Percentiles rank a stretch among this genome's conserved stretches.
Evolutionary conservation across 1,140 invertebrate genomes (phyloP).

Genomic region (Maniola jurtina): DNA sequence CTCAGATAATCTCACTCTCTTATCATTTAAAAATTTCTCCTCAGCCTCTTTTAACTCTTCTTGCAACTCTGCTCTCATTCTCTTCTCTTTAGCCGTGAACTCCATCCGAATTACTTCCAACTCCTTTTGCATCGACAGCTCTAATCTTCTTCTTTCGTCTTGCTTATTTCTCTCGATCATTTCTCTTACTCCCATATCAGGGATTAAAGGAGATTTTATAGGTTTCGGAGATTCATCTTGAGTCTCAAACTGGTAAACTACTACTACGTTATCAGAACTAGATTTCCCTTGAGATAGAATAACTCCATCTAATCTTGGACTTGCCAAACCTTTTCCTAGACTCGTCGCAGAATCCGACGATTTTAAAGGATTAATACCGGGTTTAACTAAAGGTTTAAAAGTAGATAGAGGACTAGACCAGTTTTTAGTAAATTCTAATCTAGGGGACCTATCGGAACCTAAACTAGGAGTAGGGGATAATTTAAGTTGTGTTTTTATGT

Average conservation of each 20-base stretch:
- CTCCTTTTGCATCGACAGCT: slow-evolving; percentile 64
- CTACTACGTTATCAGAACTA: slow-evolving; percentile 66
- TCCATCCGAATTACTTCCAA: slow-evolving; percentile 68
- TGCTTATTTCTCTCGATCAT: slow-evolving; percentile 36
- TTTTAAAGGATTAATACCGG: slow-evolving; percentile 47
- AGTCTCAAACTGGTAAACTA: slow-evolving; percentile 71
- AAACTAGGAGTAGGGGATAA: slow-evolving; percentile 55
- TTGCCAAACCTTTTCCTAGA: slow-evolving; percentile 54
- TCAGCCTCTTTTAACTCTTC: slow-evolving; percentile 77
- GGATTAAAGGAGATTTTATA: slow-evolving; percentile 39
- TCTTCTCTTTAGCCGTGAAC: slow-evolving; percentile 68
- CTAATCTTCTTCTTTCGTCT: slow-evolving; percentile 64
- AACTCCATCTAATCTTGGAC: slow-evolving; percentile 67
- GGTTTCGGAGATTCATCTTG: slow-evolving; percentile 53
- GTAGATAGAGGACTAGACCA: slow-evolving; percentile 61
- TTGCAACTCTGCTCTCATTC: slow-evolving; percentile 74
- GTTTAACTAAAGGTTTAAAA: slow-evolving; percentile 62
- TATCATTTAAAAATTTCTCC: slow-evolving; percentile 78
- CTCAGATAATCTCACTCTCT: slow-evolving; percentile 68
- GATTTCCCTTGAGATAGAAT: slow-evolving; percentile 71
- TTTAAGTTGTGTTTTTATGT: slow-evolving; percentile 49
- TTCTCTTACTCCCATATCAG: slow-evolving; percentile 26
- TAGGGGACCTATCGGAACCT: slow-evolving; percentile 58
- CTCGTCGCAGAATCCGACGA: slow-evolving; percentile 59
- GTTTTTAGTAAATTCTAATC: slow-evolving; percentile 57